phyloP scores from a whole-genome alignment of 2,797 vertebrate genomes.

The Xenops minutus region DNA sequence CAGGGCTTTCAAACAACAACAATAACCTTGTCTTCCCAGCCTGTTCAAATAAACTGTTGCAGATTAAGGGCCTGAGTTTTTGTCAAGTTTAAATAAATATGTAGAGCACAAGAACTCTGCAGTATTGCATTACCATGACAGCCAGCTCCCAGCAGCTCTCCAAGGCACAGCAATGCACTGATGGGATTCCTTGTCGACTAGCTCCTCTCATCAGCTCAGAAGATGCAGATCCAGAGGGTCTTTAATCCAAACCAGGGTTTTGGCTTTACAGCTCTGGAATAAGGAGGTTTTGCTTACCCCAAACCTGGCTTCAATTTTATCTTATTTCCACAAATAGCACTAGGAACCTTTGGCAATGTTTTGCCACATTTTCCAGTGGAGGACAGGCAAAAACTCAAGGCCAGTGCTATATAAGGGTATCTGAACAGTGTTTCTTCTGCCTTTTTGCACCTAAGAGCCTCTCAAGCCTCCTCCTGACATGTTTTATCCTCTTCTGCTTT shows the following conservation, averaged over 20 bases:
- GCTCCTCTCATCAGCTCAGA: not conserved
- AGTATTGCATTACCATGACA: not conserved
- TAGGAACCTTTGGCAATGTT: slow-evolving; percentile 49
- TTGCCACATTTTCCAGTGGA: slow-evolving; percentile 50
- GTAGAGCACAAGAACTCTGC: not conserved
- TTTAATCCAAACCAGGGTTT: slow-evolving; percentile 63
- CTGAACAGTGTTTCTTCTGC: not conserved
- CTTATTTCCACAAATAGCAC: slow-evolving; percentile 66
- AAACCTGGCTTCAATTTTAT: slow-evolving; percentile 71
- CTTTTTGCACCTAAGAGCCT: slow-evolving; percentile 8
- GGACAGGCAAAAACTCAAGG: slow-evolving; percentile 27
- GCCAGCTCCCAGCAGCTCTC: not conserved
- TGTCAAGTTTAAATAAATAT: slow-evolving; percentile 40
- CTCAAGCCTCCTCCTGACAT: not conserved
- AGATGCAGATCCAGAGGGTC: slow-evolving; percentile 6
- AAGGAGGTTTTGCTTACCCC: slow-evolving; percentile 49
- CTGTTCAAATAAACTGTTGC: slow-evolving; percentile 47
- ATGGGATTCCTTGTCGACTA: not conserved
- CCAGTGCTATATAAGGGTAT: not conserved
- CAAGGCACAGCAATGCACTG: rapidly evolving
- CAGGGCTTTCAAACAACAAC: slow-evolving; percentile 14
- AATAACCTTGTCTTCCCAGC: slow-evolving; percentile 1
- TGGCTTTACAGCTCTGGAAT: slow-evolving; percentile 14
- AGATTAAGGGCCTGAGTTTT: slow-evolving; percentile 23
- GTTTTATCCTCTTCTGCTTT: slow-evolving; percentile 9